These are phyloP conservation scores for Salminus brasiliensis DNA, from an alignment of 2,113 vertebrate species.

Conservation along the genomic window DNA sequence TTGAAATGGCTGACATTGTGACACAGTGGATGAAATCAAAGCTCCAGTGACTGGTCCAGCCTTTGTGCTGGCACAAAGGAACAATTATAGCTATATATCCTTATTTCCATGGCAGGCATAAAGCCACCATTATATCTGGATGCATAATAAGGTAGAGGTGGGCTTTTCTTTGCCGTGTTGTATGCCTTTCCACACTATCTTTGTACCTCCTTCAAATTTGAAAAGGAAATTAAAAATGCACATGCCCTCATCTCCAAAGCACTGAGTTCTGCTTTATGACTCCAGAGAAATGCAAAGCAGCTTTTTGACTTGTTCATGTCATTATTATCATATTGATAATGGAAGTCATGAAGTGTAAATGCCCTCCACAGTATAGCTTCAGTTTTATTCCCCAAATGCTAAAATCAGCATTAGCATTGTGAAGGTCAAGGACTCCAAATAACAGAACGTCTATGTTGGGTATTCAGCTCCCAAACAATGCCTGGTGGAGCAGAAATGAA, in stretches of 20 bases:
- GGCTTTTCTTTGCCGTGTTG: not conserved
- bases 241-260: not conserved
- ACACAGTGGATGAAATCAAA: constrained; percentile 44
- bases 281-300: not conserved
- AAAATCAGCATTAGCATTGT: constrained; percentile 42
- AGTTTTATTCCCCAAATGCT: not conserved
- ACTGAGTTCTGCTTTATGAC: not conserved
- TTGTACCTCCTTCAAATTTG: not conserved
- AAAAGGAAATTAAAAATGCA: constrained; percentile 4
- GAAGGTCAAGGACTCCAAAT: constrained; percentile 44
- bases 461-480: constrained; percentile 41
- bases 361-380: not conserved
- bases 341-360: not conserved
- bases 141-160: constrained; percentile 1
- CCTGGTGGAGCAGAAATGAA: constrained; percentile 37
- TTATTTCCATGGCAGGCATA: not conserved
- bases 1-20: constrained; percentile 47
- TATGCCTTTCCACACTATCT: not conserved
- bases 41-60: constrained; percentile 10
- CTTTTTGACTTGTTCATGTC: not conserved
- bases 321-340: constrained; percentile 33
- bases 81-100: not conserved
- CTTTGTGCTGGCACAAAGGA: constrained; percentile 25
- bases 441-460: constrained; percentile 28
- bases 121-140: not conserved